Conservation (phyloP, 2,797 vertebrate species). For the Tokudaia muenninki region DNA sequence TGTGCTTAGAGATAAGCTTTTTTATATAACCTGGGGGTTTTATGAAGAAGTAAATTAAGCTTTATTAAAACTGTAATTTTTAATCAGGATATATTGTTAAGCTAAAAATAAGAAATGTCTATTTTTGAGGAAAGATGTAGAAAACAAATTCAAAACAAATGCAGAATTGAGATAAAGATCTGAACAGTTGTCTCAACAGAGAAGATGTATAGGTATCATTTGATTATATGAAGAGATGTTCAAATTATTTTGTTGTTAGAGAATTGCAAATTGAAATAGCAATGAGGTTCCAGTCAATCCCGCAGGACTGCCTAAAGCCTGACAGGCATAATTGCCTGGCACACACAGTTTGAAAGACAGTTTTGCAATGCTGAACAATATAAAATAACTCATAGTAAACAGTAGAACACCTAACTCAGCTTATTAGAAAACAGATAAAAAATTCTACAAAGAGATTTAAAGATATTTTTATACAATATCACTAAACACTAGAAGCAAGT, state of each 20-base stretch:
- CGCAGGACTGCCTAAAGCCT: not conserved
- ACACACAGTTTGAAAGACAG: not conserved
- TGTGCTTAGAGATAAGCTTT: not conserved
- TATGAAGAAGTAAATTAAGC: not conserved
- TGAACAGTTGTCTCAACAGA: not conserved
- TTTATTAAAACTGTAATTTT: not conserved
- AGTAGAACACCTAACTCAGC: not conserved
- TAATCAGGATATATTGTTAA: not conserved
- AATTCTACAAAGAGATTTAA: not conserved
- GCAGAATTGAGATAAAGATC: not conserved
- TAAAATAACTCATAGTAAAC: not conserved
- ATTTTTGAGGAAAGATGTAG: not conserved
- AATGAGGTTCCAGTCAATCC: not conserved
- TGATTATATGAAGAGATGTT: not conserved
- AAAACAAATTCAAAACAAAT: not conserved
- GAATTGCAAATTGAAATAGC: not conserved
- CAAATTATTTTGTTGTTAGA: not conserved
- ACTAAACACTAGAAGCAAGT: not conserved
- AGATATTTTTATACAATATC: not conserved
- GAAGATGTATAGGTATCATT: not conserved
- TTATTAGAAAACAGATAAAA: not conserved
- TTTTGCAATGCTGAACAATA: not conserved
- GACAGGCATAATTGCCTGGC: not conserved
- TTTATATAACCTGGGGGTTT: not conserved
- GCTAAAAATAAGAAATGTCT: not conserved